These are phyloP conservation scores for Pygoscelis antarcticus DNA, from an alignment of 2,113 vertebrate genomes.

Conservation along the genomic window DNA sequence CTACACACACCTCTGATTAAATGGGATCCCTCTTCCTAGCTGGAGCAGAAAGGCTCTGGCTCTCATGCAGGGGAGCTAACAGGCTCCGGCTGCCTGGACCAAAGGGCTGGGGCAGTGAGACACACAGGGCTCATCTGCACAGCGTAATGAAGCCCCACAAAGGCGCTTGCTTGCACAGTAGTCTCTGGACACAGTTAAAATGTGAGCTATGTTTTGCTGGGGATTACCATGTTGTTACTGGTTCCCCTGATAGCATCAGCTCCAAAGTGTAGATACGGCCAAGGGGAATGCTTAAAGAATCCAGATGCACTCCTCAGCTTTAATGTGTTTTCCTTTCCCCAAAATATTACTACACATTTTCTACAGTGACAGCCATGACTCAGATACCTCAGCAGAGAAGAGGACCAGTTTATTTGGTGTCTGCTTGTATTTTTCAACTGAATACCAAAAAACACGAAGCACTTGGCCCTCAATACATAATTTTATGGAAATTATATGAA, in stretches of 20 bases:
- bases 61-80: background rate
- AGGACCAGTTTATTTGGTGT: background rate
- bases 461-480: background rate
- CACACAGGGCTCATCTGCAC: rapidly evolving
- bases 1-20: background rate
- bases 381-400: background rate
- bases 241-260: background rate
- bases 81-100: background rate
- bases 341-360: background rate
- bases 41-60: background rate
- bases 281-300: background rate
- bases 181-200: background rate
- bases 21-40: background rate
- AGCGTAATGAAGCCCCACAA: rapidly evolving
- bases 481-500: background rate
- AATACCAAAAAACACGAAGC: background rate
- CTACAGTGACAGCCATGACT: background rate
- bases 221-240: constrained; percentile 1
- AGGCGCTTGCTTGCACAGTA: background rate
- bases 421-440: background rate
- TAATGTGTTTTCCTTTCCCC: background rate
- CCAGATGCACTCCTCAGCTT: background rate
- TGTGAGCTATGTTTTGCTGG: background rate
- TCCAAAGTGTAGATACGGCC: background rate
- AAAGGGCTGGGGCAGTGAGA: background rate